A percentile compares a stretch with the other conserved stretches of the same genome.
phyloP scores from a whole-genome alignment of 1,140 invertebrate genomes.

The Ericerus pela region DNA sequence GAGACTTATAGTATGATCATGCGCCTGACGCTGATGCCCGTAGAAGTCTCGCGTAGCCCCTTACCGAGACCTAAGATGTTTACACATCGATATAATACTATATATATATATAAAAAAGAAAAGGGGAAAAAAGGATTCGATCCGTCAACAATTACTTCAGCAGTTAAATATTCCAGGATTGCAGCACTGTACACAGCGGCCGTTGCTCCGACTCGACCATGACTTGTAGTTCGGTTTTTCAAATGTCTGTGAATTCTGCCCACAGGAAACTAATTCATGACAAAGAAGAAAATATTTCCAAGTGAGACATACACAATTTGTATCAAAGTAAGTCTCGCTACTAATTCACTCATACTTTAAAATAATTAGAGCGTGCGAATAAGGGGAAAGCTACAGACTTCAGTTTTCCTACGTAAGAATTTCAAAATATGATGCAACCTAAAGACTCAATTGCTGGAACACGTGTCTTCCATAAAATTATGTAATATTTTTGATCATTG shows the following conservation, averaged over 20 bases:
- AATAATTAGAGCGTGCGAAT: background rate
- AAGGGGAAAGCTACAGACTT: background rate
- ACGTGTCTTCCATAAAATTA: too few species aligned
- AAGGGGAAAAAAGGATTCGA: too few species aligned
- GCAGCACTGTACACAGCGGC: conserved; percentile 98
- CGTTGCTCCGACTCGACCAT: conserved; percentile 95
- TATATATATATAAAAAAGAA: too few species aligned
- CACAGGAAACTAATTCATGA: conserved; percentile 77
- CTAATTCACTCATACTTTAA: background rate
- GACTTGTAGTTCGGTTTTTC: conserved; percentile 95
- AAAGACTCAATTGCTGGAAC: too few species aligned
- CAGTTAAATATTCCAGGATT: conserved; percentile 97
- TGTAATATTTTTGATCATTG: too few species aligned
- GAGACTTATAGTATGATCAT: too few species aligned
- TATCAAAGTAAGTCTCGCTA: background rate
- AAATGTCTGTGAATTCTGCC: conserved; percentile 97
- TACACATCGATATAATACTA: too few species aligned
- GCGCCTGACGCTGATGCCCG: too few species aligned
- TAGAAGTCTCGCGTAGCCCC: too few species aligned
- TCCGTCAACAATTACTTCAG: too few species aligned
- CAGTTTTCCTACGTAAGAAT: background rate
- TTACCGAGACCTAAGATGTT: too few species aligned
- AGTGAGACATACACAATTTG: background rate
- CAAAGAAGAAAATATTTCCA: background rate
- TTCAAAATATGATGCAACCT: background rate